A percentile compares a stretch with the other conserved stretches of the same genome.
These are phyloP conservation scores for Antedon bifida DNA, from an alignment of 35 echinoderm and acorn worm species.

Conservation along the genomic window DNA sequence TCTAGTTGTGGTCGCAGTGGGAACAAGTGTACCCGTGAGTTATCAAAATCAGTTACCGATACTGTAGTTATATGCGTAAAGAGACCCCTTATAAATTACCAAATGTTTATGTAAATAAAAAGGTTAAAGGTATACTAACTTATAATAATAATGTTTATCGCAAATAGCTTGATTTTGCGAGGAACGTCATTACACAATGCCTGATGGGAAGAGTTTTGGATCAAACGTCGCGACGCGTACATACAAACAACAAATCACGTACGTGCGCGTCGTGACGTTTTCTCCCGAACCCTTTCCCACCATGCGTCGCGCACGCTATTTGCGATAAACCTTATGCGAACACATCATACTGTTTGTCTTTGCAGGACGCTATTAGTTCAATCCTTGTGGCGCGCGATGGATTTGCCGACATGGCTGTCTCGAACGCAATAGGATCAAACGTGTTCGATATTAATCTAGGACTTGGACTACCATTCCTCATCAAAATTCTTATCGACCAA, in stretches of 20 bases:
- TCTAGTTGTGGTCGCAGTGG: constrained; percentile 80
- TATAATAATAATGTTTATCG: too few species aligned
- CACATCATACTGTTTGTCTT: neutral
- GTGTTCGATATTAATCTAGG: constrained; percentile 95
- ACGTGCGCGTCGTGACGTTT: too few species aligned
- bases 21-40: constrained; percentile 95
- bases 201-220: too few species aligned
- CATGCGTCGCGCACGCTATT: too few species aligned
- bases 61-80: neutral
- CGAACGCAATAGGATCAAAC: constrained; percentile 92
- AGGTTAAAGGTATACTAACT: too few species aligned
- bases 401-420: constrained; percentile 89
- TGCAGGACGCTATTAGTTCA: constrained; percentile 89
- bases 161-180: too few species aligned
- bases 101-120: neutral
- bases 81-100: neutral
- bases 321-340: too few species aligned
- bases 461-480: constrained; percentile 64
- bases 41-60: neutral
- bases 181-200: too few species aligned
- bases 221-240: too few species aligned
- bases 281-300: too few species aligned
- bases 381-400: constrained; percentile 86
- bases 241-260: too few species aligned
- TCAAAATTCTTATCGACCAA: constrained; percentile 31